Evolutionary conservation across 1,140 invertebrate species (phyloP).

Genomic region (Teleogryllus occipitalis): DNA sequence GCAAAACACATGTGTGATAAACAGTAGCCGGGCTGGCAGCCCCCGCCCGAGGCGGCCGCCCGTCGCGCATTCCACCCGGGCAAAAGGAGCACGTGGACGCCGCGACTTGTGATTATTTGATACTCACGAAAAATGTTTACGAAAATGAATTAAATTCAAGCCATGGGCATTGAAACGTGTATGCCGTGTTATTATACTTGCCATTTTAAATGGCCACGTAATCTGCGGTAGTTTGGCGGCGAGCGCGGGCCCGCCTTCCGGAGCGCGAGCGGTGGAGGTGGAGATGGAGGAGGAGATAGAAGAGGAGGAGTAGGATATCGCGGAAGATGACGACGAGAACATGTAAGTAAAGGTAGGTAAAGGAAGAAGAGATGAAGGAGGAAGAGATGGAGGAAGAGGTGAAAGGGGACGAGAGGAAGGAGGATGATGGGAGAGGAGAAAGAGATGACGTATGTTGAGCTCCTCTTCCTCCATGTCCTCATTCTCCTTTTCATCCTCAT

Average conservation of each 20-base stretch:
- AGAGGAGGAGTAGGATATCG: neutral
- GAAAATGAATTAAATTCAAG: neutral
- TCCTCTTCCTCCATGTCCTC: too few species aligned
- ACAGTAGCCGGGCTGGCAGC: neutral
- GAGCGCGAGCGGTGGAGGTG: too few species aligned
- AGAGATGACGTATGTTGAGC: too few species aligned
- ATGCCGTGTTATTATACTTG: neutral
- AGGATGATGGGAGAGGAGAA: too few species aligned
- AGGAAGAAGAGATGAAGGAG: too few species aligned
- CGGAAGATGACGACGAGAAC: neutral
- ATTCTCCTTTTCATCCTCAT: too few species aligned
- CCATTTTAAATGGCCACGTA: neutral
- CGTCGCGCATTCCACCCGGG: neutral
- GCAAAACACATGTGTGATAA: neutral
- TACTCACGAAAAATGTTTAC: neutral
- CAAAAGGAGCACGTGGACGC: neutral
- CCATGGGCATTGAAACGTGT: neutral
- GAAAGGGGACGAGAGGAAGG: too few species aligned
- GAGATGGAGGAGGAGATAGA: neutral
- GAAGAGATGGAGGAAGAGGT: too few species aligned
- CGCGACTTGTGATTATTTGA: slow-evolving; percentile 1
- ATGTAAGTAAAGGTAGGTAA: too few species aligned
- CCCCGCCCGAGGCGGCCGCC: too few species aligned
- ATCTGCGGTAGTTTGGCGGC: neutral
- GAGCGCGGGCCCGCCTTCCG: neutral